These are phyloP conservation scores for Nudaria mundana DNA, from an alignment of 2,888 invertebrate genomes.

Conservation along the genomic window DNA sequence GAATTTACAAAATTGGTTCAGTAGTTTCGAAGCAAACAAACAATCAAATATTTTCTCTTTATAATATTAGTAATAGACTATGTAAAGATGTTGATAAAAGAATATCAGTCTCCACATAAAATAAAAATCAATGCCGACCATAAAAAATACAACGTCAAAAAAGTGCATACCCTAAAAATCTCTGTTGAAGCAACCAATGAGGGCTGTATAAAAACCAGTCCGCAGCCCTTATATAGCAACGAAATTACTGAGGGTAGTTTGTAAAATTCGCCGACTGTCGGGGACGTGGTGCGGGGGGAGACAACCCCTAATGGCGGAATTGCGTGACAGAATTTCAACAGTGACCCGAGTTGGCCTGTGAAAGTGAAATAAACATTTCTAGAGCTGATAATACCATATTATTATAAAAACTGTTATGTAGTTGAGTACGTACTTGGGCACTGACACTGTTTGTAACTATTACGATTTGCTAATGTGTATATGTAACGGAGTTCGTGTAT, in stretches of 20 bases:
- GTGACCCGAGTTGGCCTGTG: conserved; percentile 73
- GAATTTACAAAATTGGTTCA: too few relatives aligned
- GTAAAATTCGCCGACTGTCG: conserved; percentile 70
- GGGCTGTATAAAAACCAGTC: conserved; percentile 55
- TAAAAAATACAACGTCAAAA: conserved; percentile 49
- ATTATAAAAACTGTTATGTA: background rate
- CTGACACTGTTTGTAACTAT: too few relatives aligned
- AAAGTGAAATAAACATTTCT: conserved; percentile 75
- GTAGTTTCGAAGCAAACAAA: too few relatives aligned
- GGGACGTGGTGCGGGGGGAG: conserved; percentile 31
- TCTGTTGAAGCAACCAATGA: conserved; percentile 48
- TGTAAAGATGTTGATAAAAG: too few relatives aligned
- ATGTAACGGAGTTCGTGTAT: too few relatives aligned
- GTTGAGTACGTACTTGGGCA: too few relatives aligned
- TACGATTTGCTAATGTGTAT: too few relatives aligned
- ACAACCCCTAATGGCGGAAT: conserved; percentile 78
- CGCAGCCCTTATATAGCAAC: conserved; percentile 56
- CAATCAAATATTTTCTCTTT: too few relatives aligned
- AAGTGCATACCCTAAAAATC: conserved; percentile 60
- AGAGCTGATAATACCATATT: conserved; percentile 51
- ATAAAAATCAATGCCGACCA: too few relatives aligned
- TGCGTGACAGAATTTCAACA: conserved; percentile 81
- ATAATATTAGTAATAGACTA: too few relatives aligned
- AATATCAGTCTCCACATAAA: too few relatives aligned
- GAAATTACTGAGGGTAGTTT: conserved; percentile 73